Conservation (phyloP, 2,113 vertebrate species). For the Mola mola region DNA sequence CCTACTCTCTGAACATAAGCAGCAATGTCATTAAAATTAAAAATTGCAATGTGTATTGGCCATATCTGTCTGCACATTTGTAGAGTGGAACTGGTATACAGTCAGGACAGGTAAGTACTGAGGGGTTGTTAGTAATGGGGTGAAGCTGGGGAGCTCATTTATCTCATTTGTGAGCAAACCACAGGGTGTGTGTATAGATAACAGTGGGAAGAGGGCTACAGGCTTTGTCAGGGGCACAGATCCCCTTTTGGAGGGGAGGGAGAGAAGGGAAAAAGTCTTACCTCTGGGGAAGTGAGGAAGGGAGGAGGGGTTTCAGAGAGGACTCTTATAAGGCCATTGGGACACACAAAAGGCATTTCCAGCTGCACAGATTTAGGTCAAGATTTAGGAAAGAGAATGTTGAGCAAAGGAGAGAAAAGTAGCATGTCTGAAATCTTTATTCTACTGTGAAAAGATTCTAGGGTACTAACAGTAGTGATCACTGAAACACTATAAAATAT, state of each 20-base stretch:
- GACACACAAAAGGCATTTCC: slow-evolving; percentile 78
- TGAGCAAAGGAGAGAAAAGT: slow-evolving; percentile 24
- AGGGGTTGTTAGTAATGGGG: slow-evolving; percentile 54
- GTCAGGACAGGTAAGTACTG: slow-evolving; percentile 24
- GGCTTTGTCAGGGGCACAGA: slow-evolving; percentile 54
- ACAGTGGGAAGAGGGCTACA: slow-evolving; percentile 60
- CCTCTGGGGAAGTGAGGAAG: slow-evolving; percentile 73
- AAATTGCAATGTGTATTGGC: background rate
- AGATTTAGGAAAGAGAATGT: slow-evolving; percentile 40
- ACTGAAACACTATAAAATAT: no score
- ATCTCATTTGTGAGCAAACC: slow-evolving; percentile 49
- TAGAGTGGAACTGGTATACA: no score
- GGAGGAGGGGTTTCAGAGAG: slow-evolving; percentile 75
- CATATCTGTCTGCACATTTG: background rate
- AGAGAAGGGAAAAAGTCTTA: slow-evolving; percentile 64
- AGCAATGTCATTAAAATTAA: no score
- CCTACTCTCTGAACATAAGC: no score
- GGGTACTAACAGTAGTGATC: background rate
- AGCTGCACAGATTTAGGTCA: slow-evolving; percentile 72
- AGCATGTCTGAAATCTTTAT: background rate
- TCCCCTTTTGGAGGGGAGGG: slow-evolving; percentile 28
- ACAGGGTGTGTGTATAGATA: slow-evolving; percentile 2
- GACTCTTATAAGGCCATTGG: slow-evolving; percentile 75
- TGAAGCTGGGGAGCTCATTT: slow-evolving; percentile 3
- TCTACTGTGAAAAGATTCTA: no score